These are phyloP conservation scores for Epinephelus malabaricus DNA, from an alignment of 2,797 vertebrate genomes.

Conservation along the genomic window DNA sequence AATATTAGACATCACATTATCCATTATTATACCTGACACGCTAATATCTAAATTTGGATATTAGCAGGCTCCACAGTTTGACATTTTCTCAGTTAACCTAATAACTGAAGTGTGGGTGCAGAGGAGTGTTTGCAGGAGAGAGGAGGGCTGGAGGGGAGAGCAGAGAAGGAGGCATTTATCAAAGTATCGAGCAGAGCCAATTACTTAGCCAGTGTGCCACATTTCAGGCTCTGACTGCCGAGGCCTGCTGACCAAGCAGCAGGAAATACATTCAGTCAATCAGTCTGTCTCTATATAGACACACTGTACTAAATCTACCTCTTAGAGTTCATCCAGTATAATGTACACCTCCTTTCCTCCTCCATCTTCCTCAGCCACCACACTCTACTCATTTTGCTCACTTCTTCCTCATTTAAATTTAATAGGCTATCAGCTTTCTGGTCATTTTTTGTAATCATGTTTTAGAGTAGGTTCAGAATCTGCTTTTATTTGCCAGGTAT, in stretches of 20 bases:
- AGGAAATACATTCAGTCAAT: conserved; percentile 48
- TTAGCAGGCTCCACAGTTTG: background rate
- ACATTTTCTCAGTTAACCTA: conserved; percentile 6
- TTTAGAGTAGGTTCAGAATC: no score
- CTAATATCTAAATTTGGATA: background rate
- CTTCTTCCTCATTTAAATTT: background rate
- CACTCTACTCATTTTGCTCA: background rate
- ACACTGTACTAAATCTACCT: conserved; percentile 8
- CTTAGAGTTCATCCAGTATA: background rate
- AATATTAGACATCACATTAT: background rate
- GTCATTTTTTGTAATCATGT: no score
- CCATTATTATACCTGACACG: background rate
- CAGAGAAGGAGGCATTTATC: conserved; percentile 46
- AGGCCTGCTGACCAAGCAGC: conserved; percentile 67
- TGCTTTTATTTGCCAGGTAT: no score
- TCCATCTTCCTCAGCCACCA: background rate
- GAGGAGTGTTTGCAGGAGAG: background rate
- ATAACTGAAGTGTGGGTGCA: background rate
- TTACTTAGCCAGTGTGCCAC: conserved; percentile 58
- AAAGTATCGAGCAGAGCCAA: conserved; percentile 52
- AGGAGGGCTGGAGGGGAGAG: background rate
- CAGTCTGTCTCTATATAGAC: conserved; percentile 18
- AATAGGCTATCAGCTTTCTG: background rate
- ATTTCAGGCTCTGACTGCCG: conserved; percentile 7
- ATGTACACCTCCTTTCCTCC: background rate